Conservation (phyloP, 2,888 invertebrate genomes). For the Trissonchulus sp. region DNA sequence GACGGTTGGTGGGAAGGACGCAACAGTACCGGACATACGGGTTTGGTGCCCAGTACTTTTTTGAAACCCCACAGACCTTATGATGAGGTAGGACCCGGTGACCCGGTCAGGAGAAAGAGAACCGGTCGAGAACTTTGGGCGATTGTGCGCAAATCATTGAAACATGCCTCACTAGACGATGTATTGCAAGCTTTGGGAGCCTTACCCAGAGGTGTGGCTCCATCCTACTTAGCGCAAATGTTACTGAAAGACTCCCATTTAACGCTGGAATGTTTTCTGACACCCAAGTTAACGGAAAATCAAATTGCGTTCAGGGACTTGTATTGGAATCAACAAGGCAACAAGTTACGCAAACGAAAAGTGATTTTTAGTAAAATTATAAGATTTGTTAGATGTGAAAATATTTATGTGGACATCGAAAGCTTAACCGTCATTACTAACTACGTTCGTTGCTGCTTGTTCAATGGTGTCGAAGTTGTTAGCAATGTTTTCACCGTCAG, state of each 20-base stretch:
- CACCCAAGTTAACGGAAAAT: background rate
- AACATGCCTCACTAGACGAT: background rate
- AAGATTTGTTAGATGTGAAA: background rate
- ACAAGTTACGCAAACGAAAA: constrained; percentile 10
- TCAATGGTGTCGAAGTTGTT: background rate
- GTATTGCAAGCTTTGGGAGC: constrained; percentile 13
- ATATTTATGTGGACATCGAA: background rate
- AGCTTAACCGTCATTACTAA: background rate
- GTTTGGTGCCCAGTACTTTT: constrained; percentile 4
- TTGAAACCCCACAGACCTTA: background rate
- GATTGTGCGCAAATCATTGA: background rate
- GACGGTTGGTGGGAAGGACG: constrained; percentile 11
- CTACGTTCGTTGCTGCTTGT: constrained; percentile 10
- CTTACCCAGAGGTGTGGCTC: background rate
- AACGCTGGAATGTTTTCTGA: background rate
- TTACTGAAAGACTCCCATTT: background rate
- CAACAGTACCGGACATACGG: background rate
- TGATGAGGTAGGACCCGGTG: background rate
- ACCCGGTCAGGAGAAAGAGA: too few relatives aligned
- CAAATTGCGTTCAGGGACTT: background rate
- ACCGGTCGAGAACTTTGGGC: constrained; percentile 10
- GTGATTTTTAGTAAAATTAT: background rate
- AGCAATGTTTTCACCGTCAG: constrained; percentile 4
- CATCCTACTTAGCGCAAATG: background rate
- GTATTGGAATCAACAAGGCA: constrained; percentile 7